Base-by-base conservation (phyloP, 2,888 invertebrate genomes). In the Sinelater perroti region DNA sequence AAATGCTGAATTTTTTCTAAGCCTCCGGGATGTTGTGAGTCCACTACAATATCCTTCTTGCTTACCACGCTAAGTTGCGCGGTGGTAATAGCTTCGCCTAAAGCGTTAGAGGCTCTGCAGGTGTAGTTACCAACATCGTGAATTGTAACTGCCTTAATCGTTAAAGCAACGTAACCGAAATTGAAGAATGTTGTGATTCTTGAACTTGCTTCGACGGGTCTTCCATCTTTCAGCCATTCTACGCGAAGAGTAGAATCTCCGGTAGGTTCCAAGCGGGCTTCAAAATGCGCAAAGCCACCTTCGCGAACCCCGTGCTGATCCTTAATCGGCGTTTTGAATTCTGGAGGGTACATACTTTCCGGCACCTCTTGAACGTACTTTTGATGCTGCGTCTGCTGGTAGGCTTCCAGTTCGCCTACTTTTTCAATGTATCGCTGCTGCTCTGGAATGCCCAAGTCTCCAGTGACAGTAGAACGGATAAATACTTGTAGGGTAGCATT, bases 271-370 rank as follows among this genome's bases (percentile, higher is more conserved):
- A 97, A 85, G 64, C 95, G 89, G 67, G 95, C 95, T 82, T 97
- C 97, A 73, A 97, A 95, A 75, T 97, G 96, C 66, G 95, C 95
- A 72, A 93, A 95, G 65, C 94, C 95, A 66, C 95, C 93, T 82
- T 97, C 96, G 72, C 90, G 88, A 72, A 94, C 85, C 73, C 89
- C 89, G 47, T 87, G 79, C 81, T 94, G 93, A 79, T 93, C 92
- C 78, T 91, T 91, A 64, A 95, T 91, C 33, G 92, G 93, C 20
- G 91, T 89, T 79, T 93, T 93, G 77, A 95, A 95, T 80, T 91
- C 90, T 56, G 95, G 95, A 68, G 87, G 87, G 65, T 87, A 85
- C 31, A 86, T 85, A 71, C 89, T 87, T 79, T 94, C 93, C 31
- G 90, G 90, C 55, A 85, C 83, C 79, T 93, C 93, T 70, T 90